Evolutionary conservation across 2,113 vertebrate genomes (phyloP).

Genomic region (Mastomys coucha): DNA sequence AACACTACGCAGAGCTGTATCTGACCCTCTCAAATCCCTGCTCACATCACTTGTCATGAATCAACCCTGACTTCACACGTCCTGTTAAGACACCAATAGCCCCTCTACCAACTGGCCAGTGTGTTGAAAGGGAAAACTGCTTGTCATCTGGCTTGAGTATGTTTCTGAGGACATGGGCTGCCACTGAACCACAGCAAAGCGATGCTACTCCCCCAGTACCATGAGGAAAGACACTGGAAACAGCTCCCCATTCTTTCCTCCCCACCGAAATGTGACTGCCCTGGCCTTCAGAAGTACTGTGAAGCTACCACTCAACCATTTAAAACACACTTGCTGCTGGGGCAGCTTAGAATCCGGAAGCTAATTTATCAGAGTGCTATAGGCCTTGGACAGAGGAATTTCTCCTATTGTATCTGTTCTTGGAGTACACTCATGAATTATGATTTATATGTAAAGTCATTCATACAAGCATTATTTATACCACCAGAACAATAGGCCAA

Average conservation of each 20-base stretch:
- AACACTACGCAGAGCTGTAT: rapidly evolving
- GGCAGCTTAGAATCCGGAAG: not conserved
- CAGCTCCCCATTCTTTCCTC: not conserved
- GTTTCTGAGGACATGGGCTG: not conserved
- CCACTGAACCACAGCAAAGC: not conserved
- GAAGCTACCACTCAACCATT: not conserved
- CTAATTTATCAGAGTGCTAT: not conserved
- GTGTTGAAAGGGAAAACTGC: not conserved
- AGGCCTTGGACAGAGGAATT: not conserved
- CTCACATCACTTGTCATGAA: not conserved
- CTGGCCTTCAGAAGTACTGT: not conserved
- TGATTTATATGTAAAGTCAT: not conserved
- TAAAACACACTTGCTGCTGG: not conserved
- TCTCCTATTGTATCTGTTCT: not conserved
- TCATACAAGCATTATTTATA: not conserved
- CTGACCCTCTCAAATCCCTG: not conserved
- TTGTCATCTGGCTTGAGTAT: not conserved
- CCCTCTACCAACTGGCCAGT: not conserved
- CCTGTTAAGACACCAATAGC: not conserved
- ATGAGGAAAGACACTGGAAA: not conserved
- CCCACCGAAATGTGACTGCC: not conserved
- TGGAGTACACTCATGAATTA: not conserved
- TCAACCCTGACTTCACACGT: not conserved
- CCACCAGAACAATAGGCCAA: not conserved
- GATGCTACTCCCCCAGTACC: not conserved